A percentile compares a stretch with the other conserved stretches of the same genome.
These are phyloP conservation scores for Gallinago nigripennis DNA, from an alignment of 2,797 vertebrate genomes.

Conservation along the genomic window DNA sequence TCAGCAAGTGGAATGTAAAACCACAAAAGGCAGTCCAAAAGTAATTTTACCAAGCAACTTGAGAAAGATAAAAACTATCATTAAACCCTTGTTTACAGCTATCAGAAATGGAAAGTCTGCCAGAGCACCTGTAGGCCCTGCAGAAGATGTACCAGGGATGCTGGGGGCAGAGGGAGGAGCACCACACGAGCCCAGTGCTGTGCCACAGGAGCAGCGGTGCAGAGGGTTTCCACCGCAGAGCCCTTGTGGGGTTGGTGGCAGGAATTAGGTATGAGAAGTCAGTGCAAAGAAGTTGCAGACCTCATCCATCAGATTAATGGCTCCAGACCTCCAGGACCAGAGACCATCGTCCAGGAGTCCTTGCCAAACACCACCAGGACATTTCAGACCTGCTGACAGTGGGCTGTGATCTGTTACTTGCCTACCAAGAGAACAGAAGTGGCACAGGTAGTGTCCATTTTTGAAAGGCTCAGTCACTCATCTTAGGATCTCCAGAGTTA, in stretches of 20 bases:
- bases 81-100: neutral
- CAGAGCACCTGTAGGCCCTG: neutral
- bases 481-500: neutral
- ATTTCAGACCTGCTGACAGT: neutral
- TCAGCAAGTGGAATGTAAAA: neutral
- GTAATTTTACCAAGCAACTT: neutral
- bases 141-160: neutral
- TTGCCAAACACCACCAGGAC: neutral
- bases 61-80: neutral
- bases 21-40: neutral
- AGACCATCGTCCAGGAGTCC: fast-evolving
- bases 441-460: fast-evolving
- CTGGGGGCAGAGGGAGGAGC: neutral
- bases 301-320: neutral
- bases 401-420: neutral
- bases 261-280: neutral
- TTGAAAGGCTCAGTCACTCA: neutral
- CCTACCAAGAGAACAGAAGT: neutral
- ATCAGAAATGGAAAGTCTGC: neutral
- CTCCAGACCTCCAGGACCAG: neutral
- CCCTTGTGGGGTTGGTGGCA: neutral
- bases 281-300: neutral
- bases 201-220: fast-evolving
- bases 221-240: neutral
- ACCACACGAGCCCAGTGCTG: fast-evolving